Evolutionary conservation across 2,888 invertebrate species (phyloP).

Genomic region (Autographa pulchrina): DNA sequence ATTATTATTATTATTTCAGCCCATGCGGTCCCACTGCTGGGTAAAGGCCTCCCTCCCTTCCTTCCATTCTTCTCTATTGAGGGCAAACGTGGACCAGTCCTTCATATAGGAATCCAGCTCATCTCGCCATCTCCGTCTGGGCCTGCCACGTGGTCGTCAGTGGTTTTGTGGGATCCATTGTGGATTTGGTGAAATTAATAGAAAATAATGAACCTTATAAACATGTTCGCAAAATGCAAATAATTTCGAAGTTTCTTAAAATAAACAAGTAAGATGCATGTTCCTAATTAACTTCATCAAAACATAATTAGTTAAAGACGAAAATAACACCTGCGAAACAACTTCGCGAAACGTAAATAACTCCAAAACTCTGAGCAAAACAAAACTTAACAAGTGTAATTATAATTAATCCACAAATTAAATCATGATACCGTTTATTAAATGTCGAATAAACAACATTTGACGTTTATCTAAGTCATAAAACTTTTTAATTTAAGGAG

Average conservation of each 20-base stretch:
- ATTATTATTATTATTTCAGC: too few species aligned
- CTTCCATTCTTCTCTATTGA: too few species aligned
- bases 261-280: not conserved
- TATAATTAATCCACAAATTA: constrained; percentile 15
- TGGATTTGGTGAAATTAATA: too few species aligned
- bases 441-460: constrained; percentile 28
- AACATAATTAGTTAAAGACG: not conserved
- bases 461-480: constrained; percentile 31
- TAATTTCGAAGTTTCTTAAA: not conserved
- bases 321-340: not conserved
- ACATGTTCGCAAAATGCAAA: not conserved
- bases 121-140: too few species aligned
- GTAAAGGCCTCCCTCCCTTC: too few species aligned
- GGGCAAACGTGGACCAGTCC: too few species aligned
- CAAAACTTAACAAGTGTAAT: constrained; percentile 16
- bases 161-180: too few species aligned
- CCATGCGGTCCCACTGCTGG: too few species aligned
- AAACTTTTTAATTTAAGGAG: constrained; percentile 10
- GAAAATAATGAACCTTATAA: too few species aligned
- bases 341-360: constrained; percentile 6
- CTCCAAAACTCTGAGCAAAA: not conserved
- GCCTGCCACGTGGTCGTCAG: too few species aligned
- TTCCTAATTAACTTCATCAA: constrained; percentile 1
- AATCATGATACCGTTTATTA: not conserved
- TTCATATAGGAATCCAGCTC: too few species aligned